Conservation (phyloP, 2,113 vertebrate species). For the Sigmodon hispidus region DNA sequence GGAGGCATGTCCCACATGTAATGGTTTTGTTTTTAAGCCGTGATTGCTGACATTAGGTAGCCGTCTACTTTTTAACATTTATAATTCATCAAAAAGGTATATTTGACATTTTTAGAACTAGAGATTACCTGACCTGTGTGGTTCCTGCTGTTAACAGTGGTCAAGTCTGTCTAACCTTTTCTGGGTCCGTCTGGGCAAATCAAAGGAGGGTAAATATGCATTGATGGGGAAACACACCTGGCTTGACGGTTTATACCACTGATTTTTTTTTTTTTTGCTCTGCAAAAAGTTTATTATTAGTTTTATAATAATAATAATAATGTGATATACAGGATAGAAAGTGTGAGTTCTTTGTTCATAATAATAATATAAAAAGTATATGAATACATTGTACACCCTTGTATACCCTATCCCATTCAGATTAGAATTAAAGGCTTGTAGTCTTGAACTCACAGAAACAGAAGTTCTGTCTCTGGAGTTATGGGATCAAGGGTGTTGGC, state of each 20-base stretch:
- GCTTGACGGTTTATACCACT: neutral
- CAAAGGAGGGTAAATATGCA: neutral
- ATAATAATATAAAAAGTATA: no score
- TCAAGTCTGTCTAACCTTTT: fast-evolving
- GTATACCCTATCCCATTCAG: no score
- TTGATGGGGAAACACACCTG: fast-evolving
- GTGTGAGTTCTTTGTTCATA: no score
- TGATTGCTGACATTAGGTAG: neutral
- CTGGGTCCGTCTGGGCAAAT: fast-evolving
- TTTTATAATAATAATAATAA: neutral
- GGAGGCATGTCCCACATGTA: neutral
- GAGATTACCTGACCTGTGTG: fast-evolving
- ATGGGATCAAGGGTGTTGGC: no score
- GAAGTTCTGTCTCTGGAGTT: no score
- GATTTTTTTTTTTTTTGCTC: neutral
- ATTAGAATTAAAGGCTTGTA: no score
- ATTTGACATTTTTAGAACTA: neutral
- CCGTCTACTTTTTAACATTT: neutral
- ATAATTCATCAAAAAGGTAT: neutral
- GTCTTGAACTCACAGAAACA: no score
- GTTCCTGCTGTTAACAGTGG: fast-evolving
- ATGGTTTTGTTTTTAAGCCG: neutral
- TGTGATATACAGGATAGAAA: no score
- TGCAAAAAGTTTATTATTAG: neutral
- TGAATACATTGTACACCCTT: no score